These are phyloP conservation scores for Lineus longissimus DNA, from an alignment of 1,140 invertebrate genomes.

Conservation along the genomic window DNA sequence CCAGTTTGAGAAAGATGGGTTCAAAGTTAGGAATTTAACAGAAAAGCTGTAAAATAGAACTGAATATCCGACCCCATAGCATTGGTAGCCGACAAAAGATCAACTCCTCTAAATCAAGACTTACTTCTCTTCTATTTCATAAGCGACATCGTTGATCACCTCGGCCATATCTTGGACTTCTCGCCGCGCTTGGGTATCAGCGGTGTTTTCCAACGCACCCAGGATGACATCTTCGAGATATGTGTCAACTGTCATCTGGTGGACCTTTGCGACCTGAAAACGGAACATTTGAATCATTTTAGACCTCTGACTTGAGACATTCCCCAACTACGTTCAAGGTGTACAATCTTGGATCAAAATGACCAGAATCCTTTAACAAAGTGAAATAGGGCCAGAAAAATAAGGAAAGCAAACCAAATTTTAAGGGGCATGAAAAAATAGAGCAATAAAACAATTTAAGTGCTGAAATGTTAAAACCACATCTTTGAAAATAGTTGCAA, in stretches of 20 bases:
- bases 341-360: neutral
- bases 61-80: too few species aligned
- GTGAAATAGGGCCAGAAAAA: neutral
- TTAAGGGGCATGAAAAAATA: too few species aligned
- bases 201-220: conserved; percentile 60
- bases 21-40: too few species aligned
- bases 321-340: neutral
- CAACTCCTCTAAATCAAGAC: neutral
- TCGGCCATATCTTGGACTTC: conserved; percentile 59
- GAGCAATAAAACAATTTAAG: too few species aligned
- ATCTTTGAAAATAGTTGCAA: too few species aligned
- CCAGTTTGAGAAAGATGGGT: too few species aligned
- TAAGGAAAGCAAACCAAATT: neutral
- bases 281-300: neutral
- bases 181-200: conserved; percentile 58
- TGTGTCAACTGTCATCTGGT: conserved; percentile 61
- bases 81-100: neutral
- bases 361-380: neutral
- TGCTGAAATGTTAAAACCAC: too few species aligned
- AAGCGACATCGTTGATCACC: conserved; percentile 61
- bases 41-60: too few species aligned
- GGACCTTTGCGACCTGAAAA: conserved; percentile 57
- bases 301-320: neutral
- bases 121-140: conserved; percentile 52
- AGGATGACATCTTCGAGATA: conserved; percentile 66